A percentile compares a stretch with the other conserved stretches of the same genome.
These are phyloP conservation scores for Rhynchonycteris naso DNA, from an alignment of 2,797 vertebrate genomes.

Conservation along the genomic window DNA sequence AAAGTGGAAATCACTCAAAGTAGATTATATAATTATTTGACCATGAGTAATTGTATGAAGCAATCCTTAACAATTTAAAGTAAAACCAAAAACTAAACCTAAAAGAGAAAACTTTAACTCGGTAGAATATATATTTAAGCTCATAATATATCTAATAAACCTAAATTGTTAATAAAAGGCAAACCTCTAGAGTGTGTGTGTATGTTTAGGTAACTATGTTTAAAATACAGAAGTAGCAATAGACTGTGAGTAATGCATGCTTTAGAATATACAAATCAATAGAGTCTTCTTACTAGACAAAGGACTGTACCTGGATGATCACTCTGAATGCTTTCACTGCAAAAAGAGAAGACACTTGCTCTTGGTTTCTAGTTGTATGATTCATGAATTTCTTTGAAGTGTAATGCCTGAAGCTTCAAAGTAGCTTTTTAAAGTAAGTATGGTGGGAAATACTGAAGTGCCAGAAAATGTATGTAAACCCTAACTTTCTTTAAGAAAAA, in stretches of 20 bases:
- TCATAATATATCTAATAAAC: background rate
- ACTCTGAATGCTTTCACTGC: background rate
- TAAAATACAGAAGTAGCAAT: background rate
- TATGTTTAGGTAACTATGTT: background rate
- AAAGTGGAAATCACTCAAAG: background rate
- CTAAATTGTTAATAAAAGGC: background rate
- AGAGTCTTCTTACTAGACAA: background rate
- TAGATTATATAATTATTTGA: background rate
- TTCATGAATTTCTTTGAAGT: background rate
- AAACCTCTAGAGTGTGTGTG: background rate
- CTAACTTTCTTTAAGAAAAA: background rate
- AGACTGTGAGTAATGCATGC: background rate
- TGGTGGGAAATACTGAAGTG: background rate
- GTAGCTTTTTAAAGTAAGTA: background rate
- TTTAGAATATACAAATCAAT: background rate
- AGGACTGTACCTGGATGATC: background rate
- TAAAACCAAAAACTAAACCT: background rate
- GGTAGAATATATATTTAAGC: background rate
- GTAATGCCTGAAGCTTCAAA: background rate
- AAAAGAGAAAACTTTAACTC: background rate
- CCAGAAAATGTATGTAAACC: background rate
- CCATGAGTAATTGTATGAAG: background rate
- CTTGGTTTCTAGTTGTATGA: background rate
- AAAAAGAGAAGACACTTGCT: background rate
- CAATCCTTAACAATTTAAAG: background rate